phyloP scores from a whole-genome alignment of 2,113 vertebrate genomes.

The Pseudorectes ferrugineus region DNA sequence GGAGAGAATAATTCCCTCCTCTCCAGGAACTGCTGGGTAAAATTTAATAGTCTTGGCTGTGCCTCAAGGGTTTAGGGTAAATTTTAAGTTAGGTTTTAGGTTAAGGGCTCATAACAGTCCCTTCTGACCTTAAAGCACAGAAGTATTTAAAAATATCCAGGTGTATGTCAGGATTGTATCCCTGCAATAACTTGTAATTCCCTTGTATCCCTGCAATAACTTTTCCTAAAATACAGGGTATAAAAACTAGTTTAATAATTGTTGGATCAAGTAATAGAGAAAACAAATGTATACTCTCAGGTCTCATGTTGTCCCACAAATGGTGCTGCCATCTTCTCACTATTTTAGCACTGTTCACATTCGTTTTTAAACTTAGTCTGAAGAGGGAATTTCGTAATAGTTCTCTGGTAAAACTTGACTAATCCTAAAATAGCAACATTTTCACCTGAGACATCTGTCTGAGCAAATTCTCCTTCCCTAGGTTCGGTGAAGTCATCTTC shows the following conservation, averaged over 20 bases:
- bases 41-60: background rate
- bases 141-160: background rate
- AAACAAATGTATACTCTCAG: background rate
- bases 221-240: background rate
- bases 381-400: background rate
- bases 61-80: background rate
- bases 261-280: background rate
- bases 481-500: background rate
- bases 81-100: background rate
- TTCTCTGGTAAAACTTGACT: background rate
- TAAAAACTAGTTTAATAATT: background rate
- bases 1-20: conserved; percentile 21
- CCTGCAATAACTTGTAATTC: background rate
- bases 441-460: background rate
- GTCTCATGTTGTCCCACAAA: background rate
- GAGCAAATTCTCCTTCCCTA: background rate
- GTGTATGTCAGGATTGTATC: background rate
- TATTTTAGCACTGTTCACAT: background rate
- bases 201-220: background rate
- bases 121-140: background rate
- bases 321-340: background rate
- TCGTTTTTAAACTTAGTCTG: background rate
- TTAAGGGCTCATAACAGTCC: background rate
- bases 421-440: background rate
- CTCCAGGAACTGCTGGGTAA: background rate